phyloP scores from a whole-genome alignment of 2,888 invertebrate genomes.

The Ectemnius continuus region DNA sequence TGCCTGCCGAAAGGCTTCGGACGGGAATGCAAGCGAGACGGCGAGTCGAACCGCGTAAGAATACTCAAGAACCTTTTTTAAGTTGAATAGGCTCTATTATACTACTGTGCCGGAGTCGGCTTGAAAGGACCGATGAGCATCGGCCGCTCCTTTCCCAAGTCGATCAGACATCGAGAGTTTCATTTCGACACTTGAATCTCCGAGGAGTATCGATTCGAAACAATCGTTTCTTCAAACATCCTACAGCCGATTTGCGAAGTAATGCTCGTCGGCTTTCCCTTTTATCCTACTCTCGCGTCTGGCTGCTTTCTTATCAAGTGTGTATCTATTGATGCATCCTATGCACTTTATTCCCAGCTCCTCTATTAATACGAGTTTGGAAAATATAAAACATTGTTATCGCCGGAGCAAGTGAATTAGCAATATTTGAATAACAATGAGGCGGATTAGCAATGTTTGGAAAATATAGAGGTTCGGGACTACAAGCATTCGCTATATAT shows the following conservation, averaged over 20 bases:
- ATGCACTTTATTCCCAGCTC: too few relatives aligned
- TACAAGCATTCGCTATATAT: slow-evolving; percentile 41
- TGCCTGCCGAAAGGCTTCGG: slow-evolving; percentile 27
- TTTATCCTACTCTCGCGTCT: slow-evolving; percentile 26
- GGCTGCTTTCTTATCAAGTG: neutral
- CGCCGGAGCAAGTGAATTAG: too few relatives aligned
- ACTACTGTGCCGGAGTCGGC: slow-evolving; percentile 53
- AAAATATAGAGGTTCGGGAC: too few relatives aligned
- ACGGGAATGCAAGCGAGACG: slow-evolving; percentile 43
- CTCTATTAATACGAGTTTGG: too few relatives aligned
- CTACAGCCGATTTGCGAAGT: slow-evolving; percentile 60
- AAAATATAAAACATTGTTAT: too few relatives aligned
- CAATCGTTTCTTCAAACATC: slow-evolving; percentile 71
- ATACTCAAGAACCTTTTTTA: slow-evolving; percentile 58
- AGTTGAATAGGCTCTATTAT: slow-evolving; percentile 61
- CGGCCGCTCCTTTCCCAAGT: slow-evolving; percentile 51
- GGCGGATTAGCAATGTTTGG: too few relatives aligned
- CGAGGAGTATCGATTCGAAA: slow-evolving; percentile 63
- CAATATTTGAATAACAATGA: too few relatives aligned
- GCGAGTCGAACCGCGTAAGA: slow-evolving; percentile 55
- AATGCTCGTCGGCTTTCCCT: slow-evolving; percentile 53
- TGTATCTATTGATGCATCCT: neutral
- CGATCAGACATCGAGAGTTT: slow-evolving; percentile 62
- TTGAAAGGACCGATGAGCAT: slow-evolving; percentile 53
- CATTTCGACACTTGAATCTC: slow-evolving; percentile 67